Conservation (phyloP, 2,888 invertebrate species). For the Dusona sp. region DNA sequence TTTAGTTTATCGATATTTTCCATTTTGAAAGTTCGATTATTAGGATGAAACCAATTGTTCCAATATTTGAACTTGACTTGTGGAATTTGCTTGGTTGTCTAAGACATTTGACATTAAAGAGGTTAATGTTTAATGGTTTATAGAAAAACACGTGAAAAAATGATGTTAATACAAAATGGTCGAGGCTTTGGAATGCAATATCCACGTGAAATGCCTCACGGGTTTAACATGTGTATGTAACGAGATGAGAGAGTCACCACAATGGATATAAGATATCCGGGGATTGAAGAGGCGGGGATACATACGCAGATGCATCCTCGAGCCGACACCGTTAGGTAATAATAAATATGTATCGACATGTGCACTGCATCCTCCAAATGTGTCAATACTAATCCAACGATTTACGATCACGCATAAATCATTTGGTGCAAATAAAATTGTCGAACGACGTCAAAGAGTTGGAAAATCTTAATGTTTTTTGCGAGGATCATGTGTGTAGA, state of each 20-base stretch:
- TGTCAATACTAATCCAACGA: conserved; percentile 41
- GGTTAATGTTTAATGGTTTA: too few relatives aligned
- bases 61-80: neutral
- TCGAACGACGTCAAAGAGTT: neutral
- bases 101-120: too few relatives aligned
- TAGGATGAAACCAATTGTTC: neutral
- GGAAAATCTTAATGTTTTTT: neutral
- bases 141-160: neutral
- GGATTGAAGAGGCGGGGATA: conserved; percentile 28
- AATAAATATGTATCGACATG: conserved; percentile 60
- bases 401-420: conserved; percentile 37
- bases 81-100: neutral
- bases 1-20: neutral
- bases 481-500: neutral
- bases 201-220: neutral
- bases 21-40: neutral
- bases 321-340: conserved; percentile 65
- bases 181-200: neutral
- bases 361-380: conserved; percentile 18
- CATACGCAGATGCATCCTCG: conserved; percentile 63
- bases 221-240: neutral
- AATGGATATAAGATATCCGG: conserved; percentile 65
- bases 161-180: neutral
- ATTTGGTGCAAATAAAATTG: neutral
- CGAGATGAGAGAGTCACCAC: conserved; percentile 48